Percentiles rank a stretch among this genome's conserved stretches.
These are phyloP conservation scores for Nothura maculosa DNA, from an alignment of 2,797 vertebrate species.

Conservation along the genomic window DNA sequence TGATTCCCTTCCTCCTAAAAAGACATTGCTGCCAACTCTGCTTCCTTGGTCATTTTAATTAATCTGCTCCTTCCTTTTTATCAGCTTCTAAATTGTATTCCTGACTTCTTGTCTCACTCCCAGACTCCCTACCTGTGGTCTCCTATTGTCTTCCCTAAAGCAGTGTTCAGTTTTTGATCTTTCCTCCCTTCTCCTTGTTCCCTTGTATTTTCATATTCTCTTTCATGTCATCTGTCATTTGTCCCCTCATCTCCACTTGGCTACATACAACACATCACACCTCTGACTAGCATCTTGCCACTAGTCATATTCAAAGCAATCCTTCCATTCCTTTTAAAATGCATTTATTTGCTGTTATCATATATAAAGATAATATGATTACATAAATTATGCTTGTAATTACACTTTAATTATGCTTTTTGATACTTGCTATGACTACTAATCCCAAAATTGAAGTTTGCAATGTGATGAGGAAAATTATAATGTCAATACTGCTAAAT, in stretches of 20 bases:
- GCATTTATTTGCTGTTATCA: neutral
- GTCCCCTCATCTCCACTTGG: neutral
- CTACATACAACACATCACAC: neutral
- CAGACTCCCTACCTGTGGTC: neutral
- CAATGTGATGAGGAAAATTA: neutral
- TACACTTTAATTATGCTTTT: neutral
- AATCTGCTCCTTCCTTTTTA: neutral
- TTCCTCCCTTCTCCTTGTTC: neutral
- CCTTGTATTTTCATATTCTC: neutral
- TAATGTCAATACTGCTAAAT: neutral
- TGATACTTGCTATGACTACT: neutral
- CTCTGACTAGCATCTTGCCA: neutral
- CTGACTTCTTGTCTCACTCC: neutral
- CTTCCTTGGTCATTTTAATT: neutral
- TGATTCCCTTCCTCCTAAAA: neutral
- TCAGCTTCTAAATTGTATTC: neutral
- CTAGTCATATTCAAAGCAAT: neutral
- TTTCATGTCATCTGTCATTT: neutral
- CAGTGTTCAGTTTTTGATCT: neutral
- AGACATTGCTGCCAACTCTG: neutral
- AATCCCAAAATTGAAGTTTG: neutral
- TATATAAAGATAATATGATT: neutral
- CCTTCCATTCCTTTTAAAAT: neutral
- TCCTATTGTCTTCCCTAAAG: neutral
- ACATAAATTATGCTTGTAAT: neutral